phyloP scores from a whole-genome alignment of 23 tunicate genomes.

The Styela clava region DNA sequence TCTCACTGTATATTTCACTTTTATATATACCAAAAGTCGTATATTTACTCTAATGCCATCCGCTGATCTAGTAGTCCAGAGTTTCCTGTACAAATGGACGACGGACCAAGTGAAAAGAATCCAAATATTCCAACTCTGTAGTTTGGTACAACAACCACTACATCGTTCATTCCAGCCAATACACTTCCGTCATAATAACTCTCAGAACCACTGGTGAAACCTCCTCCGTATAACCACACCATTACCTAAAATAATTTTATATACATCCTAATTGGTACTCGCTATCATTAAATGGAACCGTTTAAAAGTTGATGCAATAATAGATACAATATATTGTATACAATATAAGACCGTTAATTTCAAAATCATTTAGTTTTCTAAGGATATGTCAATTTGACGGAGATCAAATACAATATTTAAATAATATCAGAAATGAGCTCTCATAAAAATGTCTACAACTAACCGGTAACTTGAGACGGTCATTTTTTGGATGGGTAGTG shows the following conservation, averaged over 20 bases:
- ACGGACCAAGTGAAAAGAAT: constrained; percentile 12
- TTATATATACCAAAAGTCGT: too few species aligned
- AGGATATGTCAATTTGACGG: too few species aligned
- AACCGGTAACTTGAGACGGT: neutral
- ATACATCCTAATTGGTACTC: constrained; percentile 16
- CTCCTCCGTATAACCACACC: constrained; percentile 23
- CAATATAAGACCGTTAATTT: too few species aligned
- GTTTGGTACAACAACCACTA: constrained; percentile 18
- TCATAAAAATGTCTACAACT: too few species aligned
- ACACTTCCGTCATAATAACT: neutral
- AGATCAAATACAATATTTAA: too few species aligned
- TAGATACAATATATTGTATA: too few species aligned
- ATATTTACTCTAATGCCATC: constrained; percentile 2
- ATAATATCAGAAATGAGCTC: too few species aligned
- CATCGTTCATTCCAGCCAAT: constrained; percentile 16
- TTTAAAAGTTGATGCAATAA: too few species aligned
- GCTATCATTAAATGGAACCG: too few species aligned
- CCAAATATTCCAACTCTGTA: constrained; percentile 35
- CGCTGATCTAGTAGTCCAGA: constrained; percentile 3
- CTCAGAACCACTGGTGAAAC: neutral
- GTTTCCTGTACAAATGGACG: constrained; percentile 1
- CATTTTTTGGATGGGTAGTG: constrained; percentile 12
- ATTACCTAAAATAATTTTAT: constrained; percentile 6
- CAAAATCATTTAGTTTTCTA: too few species aligned
- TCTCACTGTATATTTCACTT: too few species aligned